These are phyloP conservation scores for Drosophila falleni DNA, from an alignment of 2,888 invertebrate genomes.

Conservation along the genomic window DNA sequence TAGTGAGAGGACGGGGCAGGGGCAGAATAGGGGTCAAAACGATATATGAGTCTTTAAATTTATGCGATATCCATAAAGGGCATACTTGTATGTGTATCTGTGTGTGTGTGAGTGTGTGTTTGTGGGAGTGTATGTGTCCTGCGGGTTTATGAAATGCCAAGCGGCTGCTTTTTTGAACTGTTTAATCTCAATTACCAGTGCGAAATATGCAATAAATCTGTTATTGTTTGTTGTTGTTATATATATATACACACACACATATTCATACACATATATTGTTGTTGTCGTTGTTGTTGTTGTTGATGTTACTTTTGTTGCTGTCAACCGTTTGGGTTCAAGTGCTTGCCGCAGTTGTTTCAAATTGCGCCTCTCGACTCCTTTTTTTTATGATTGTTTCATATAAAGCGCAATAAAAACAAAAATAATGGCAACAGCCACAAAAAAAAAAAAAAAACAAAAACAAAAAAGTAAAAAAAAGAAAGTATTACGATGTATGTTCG, in stretches of 20 bases:
- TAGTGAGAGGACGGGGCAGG: conserved; percentile 5
- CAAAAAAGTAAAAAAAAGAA: conserved; percentile 7
- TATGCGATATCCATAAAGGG: conserved; percentile 65
- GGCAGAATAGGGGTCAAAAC: conserved; percentile 34
- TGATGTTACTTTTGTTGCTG: conserved; percentile 32
- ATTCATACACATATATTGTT: conserved; percentile 15
- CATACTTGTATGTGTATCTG: conserved; percentile 8
- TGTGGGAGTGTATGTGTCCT: conserved; percentile 39
- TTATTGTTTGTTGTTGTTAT: conserved; percentile 72
- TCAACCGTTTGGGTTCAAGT: conserved; percentile 67
- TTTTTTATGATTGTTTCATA: conserved; percentile 73
- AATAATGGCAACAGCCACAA: conserved; percentile 69
- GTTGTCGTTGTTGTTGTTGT: conserved; percentile 14
- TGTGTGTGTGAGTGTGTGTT: conserved; percentile 8
- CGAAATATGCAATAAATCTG: conserved; percentile 81
- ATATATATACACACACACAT: conserved; percentile 20
- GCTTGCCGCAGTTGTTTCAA: conserved; percentile 76
- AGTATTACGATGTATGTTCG: background rate
- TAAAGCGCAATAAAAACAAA: conserved; percentile 76
- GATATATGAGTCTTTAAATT: conserved; percentile 73
- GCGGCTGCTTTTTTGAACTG: conserved; percentile 79
- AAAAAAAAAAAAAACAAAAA: conserved; percentile 32
- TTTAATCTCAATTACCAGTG: conserved; percentile 82
- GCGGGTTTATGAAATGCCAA: conserved; percentile 76
- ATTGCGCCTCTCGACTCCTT: conserved; percentile 60